Percentiles rank a stretch among this genome's conserved stretches.
Conservation (phyloP, 2,113 vertebrate species). For the Campylomormyrus numenius region DNA sequence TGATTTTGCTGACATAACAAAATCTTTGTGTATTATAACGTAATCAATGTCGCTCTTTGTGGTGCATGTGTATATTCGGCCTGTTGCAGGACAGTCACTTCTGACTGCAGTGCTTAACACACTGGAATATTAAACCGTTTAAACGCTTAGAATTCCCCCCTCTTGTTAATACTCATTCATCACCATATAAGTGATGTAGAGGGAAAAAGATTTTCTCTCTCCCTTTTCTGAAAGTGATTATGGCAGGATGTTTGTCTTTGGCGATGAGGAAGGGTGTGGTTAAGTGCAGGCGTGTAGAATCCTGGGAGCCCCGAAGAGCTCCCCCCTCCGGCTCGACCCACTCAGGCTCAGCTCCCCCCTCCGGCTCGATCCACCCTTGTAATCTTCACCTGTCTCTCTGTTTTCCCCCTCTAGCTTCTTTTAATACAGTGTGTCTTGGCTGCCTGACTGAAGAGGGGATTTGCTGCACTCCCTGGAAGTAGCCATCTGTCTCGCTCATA, state of each 20-base stretch:
- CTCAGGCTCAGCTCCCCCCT: not conserved
- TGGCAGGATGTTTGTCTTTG: not conserved
- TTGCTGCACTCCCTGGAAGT: constrained; percentile 63
- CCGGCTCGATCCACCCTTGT: not conserved
- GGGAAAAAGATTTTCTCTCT: not conserved
- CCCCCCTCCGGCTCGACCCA: not conserved
- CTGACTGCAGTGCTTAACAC: not conserved
- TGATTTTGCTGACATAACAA: not conserved
- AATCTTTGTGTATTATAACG: not conserved
- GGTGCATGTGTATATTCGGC: not conserved
- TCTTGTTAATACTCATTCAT: not conserved
- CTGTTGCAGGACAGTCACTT: not conserved
- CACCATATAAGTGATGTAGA: not conserved
- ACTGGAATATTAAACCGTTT: not conserved
- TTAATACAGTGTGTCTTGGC: constrained; percentile 66
- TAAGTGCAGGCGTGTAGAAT: not conserved
- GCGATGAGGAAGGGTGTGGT: not conserved
- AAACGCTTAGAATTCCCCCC: not conserved
- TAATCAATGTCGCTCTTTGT: not conserved
- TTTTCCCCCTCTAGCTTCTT: constrained; percentile 66
- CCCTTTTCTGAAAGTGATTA: not conserved
- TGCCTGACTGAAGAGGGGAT: constrained; percentile 73
- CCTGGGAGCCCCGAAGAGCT: not conserved
- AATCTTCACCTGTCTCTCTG: constrained; percentile 22
- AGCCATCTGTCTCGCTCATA: constrained; percentile 27